Evolutionary conservation across 2,888 invertebrate genomes (phyloP), one percentile per base, ranked within the genome.

Genomic region (Prosopocoilus inquinatus): DNA sequence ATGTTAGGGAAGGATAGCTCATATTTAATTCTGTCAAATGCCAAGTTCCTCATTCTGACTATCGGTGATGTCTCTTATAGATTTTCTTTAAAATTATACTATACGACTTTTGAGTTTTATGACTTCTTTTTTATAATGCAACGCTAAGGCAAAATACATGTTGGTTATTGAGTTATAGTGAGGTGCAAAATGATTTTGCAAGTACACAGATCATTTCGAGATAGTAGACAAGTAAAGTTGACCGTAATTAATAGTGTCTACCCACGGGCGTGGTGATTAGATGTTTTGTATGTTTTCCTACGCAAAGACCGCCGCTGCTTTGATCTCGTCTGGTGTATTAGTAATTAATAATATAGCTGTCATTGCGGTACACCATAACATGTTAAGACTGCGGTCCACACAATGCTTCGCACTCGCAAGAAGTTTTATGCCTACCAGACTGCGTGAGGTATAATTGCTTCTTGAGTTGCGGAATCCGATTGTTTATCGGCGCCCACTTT

Each of bases 251-350:
- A 62, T 62, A 54, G 60, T 57, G 58, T 58, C 60, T 55, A 59
- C 54, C 52, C 35, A 55, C 57, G 61, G 63, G 63, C 53, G 60
- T 57, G 61, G 60, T 58, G 57, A 63, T 61, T 63, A 60, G 58
- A 59, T 57, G 58, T 60, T 61, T 55, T 61, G 58, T 61, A 54
- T 57, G 60, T 60, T 63, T 54, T 53, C 63, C 61, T 61, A 61
- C 63, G 61, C 63, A 59, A 36, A 43, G 43, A 47, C 41, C 12
- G 61, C 58, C 58, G 61, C 59, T 53, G 55, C 63, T 63, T 63
- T 63, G 61, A 63, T 63, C 63, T 57, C 54, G 32, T 47, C 44
- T 43, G 53, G 51, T 49, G 61, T 58, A 61, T 63, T 60, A 58
- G 54, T 54, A 55, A 63, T 58, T 61, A 61, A 61, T 63, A 63